Percentiles rank a stretch among this genome's conserved stretches.
Conservation (phyloP, 2,113 vertebrate species). For the Ammodytes marinus region DNA sequence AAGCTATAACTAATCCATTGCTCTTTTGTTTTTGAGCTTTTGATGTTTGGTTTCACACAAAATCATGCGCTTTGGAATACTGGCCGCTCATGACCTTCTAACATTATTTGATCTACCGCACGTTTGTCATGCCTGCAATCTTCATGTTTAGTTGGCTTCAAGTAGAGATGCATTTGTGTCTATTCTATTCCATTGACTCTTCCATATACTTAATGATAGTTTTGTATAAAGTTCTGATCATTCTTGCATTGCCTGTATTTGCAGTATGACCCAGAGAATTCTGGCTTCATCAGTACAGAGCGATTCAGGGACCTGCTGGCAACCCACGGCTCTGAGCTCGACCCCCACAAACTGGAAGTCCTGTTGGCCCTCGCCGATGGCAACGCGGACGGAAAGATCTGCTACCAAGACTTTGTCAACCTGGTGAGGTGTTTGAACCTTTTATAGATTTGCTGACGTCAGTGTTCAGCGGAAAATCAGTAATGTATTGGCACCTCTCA, state of each 20-base stretch:
- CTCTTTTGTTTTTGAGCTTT: background rate
- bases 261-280: conserved; percentile 94
- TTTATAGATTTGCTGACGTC: conserved; percentile 4
- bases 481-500: background rate
- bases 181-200: background rate
- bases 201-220: background rate
- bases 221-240: background rate
- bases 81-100: conserved; percentile 4
- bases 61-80: background rate
- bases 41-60: conserved; percentile 16
- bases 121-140: conserved; percentile 4
- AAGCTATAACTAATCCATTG: conserved; percentile 18
- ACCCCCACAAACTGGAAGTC: conserved; percentile 96
- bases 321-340: conserved; percentile 91
- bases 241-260: conserved; percentile 39
- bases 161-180: background rate
- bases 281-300: conserved; percentile 95
- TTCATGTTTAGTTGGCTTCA: background rate
- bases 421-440: conserved; percentile 88
- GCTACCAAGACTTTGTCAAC: conserved; percentile 97
- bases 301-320: conserved; percentile 93
- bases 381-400: conserved; percentile 94
- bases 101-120: background rate
- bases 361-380: conserved; percentile 94
- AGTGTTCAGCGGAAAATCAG: background rate